Percentiles rank a stretch among this genome's conserved stretches.
Evolutionary conservation across 2,797 vertebrate genomes (phyloP).

Genomic region (Scolopax bukidnonensis): DNA sequence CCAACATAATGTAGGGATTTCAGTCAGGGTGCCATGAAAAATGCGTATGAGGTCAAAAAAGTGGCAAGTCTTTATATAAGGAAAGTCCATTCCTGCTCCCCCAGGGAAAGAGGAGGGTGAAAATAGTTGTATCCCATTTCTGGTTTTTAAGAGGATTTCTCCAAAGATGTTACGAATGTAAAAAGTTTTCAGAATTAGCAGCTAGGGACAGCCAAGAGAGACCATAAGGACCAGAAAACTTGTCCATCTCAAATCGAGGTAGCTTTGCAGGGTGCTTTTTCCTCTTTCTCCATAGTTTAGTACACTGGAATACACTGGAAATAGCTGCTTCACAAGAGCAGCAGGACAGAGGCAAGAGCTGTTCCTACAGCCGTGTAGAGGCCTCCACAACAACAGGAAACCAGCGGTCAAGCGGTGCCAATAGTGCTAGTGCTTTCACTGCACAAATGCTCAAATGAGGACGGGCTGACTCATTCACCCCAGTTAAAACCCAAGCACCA

Average conservation of each 20-base stretch:
- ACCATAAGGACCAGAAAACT: background rate
- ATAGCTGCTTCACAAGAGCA: background rate
- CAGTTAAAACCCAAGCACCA: background rate
- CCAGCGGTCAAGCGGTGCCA: fast-evolving
- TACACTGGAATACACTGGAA: background rate
- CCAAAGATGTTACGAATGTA: background rate
- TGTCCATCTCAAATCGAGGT: background rate
- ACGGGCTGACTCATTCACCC: background rate
- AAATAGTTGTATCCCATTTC: background rate
- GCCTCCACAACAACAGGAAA: background rate
- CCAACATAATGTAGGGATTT: fast-evolving
- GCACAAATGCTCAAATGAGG: background rate
- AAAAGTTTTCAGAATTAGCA: background rate
- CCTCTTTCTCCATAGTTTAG: background rate
- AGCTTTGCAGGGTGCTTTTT: background rate
- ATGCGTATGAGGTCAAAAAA: fast-evolving
- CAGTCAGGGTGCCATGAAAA: background rate
- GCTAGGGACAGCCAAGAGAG: too few relatives aligned
- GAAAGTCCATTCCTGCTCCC: background rate
- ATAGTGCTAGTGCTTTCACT: background rate
- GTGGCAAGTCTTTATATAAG: background rate
- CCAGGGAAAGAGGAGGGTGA: background rate
- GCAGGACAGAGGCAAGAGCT: background rate
- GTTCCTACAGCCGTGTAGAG: background rate
- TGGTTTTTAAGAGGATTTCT: background rate